Base-by-base conservation (phyloP, 2,797 vertebrate genomes). In the Hylomyscus alleni region DNA sequence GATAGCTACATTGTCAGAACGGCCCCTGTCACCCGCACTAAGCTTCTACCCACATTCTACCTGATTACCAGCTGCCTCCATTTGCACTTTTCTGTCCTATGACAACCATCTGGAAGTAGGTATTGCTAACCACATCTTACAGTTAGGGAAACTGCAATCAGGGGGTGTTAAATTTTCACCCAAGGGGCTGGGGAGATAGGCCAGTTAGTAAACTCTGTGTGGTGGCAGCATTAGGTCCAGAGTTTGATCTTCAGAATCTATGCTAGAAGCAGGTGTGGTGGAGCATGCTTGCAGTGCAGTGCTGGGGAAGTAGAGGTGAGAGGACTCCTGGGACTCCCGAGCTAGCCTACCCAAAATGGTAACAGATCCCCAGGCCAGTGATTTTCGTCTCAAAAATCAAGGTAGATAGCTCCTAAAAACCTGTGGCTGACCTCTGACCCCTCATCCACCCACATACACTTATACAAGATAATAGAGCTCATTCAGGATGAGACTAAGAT, bases 401-500 rank as follows among this genome's bases (percentile, higher is more conserved):
- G 17, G 37, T 34, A 47, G 44, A 84, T 44, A 65, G 60, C 6
- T 47, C 37, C 15, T 34, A 26, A 47, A 65, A 29, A 65, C 22
- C 60, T 44, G 56, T 65, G 17, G 44, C 19, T 67, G 19, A 50
- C 60, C 40, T 85, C 31, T 85, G 60, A 50, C 17, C 29, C 34
- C 34, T 17, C 7, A 13, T 13, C 19, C 50, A 34, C 76, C 19
- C 77, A 54, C 14, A 19, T 17, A 50, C 14, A 54, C 31, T 10
- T 15, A 80, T 15, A 37, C 50, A 60, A 19, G 6, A 24, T 81
- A 31, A 85, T 17, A 92, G 19, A 67, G 44, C 17, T 92, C 81
- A 90, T 83, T 89, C 54, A 52, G 22, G 93, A 54, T 54, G 90
- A 31, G n/a, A 1, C n/a, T 94, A 24, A 40, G 62, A 86, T 69